Evolutionary conservation across 2,888 invertebrate species (phyloP).

Genomic region (Parascotia fuliginaria): DNA sequence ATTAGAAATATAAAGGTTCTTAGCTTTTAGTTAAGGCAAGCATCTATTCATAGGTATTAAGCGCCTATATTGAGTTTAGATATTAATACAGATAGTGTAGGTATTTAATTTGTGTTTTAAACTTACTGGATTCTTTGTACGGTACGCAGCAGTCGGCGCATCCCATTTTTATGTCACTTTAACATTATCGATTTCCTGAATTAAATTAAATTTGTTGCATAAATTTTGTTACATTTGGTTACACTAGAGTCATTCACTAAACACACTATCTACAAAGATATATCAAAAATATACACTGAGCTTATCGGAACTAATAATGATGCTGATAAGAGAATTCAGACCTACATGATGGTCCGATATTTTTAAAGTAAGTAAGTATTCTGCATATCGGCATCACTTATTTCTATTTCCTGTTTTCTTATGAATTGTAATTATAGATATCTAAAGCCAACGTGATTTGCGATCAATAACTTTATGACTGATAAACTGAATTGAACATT

Average conservation of each 20-base stretch:
- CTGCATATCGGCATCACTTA: no score
- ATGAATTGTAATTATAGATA: no score
- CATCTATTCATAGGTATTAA: no score
- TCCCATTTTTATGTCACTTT: constrained; percentile 57
- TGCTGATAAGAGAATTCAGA: constrained; percentile 30
- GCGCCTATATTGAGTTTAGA: no score
- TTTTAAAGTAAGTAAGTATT: not conserved
- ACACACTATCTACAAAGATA: constrained; percentile 9
- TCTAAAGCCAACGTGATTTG: constrained; percentile 29
- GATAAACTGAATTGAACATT: not conserved
- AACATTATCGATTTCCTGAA: constrained; percentile 21
- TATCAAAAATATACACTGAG: no score
- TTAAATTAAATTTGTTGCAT: not conserved
- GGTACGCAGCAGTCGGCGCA: constrained; percentile 69
- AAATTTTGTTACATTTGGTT: not conserved
- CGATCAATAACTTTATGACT: constrained; percentile 1
- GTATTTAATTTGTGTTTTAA: not conserved
- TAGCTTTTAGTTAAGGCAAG: no score
- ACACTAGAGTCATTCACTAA: not conserved
- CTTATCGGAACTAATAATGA: no score
- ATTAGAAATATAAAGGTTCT: no score
- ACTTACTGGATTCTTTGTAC: constrained; percentile 76
- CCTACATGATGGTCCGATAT: not conserved
- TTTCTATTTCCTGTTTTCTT: no score
- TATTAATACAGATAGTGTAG: no score